Conservation (phyloP, 2,797 vertebrate species). For the Falco novaeseelandiae region DNA sequence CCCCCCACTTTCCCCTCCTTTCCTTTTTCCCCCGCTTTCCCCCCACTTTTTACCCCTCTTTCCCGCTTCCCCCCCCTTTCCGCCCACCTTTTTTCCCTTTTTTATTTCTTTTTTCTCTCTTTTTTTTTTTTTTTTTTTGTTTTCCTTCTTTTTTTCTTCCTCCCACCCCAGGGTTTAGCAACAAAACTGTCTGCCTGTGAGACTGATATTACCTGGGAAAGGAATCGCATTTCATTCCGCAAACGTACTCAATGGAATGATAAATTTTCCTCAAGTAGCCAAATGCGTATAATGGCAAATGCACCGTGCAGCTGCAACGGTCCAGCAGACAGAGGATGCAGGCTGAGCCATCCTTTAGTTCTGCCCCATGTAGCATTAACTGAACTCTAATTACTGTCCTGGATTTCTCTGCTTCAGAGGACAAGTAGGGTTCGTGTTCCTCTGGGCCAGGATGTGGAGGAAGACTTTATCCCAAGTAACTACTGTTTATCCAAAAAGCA, state of each 20-base stretch:
- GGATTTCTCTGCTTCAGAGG: neutral
- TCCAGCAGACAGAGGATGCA: neutral
- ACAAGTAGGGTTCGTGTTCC: neutral
- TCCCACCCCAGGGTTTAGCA: neutral
- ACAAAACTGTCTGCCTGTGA: neutral
- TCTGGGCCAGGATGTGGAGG: neutral
- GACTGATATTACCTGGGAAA: neutral
- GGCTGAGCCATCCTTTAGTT: neutral
- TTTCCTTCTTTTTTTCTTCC: too few relatives aligned
- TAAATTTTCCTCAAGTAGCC: neutral
- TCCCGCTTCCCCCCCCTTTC: too few relatives aligned
- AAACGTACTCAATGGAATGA: neutral
- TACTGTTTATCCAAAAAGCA: neutral
- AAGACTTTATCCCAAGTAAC: neutral
- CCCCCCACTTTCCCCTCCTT: too few relatives aligned
- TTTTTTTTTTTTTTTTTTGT: too few relatives aligned
- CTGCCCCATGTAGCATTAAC: neutral
- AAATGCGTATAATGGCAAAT: neutral
- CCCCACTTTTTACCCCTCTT: too few relatives aligned
- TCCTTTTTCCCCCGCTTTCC: too few relatives aligned
- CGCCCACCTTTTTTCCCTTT: too few relatives aligned
- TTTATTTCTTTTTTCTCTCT: too few relatives aligned
- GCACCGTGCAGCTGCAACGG: rapidly evolving
- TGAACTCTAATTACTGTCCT: neutral
- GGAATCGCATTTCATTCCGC: rapidly evolving